A percentile compares a stretch with the other conserved stretches of the same genome.
Conservation (phyloP, 2,888 invertebrate genomes). For the Ochropacha duplaris region DNA sequence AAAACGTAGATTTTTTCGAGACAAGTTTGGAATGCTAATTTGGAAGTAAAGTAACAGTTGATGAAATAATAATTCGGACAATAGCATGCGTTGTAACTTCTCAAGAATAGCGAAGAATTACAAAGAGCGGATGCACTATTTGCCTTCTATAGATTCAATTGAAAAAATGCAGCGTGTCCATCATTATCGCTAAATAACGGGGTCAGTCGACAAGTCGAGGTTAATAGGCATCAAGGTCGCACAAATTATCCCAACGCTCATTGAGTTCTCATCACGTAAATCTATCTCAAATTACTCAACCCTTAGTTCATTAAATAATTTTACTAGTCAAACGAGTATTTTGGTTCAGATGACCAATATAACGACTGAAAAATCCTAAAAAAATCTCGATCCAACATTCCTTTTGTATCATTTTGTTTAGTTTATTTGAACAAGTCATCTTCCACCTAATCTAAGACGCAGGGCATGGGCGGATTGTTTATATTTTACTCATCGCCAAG, state of each 20-base stretch:
- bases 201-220: constrained; percentile 48
- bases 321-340: not conserved
- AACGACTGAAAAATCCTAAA: not conserved
- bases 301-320: not conserved
- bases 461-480: not conserved
- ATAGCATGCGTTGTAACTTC: not conserved
- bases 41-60: constrained; percentile 22
- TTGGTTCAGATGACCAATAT: not conserved
- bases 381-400: not conserved
- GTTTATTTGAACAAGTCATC: not conserved
- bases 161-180: constrained; percentile 50
- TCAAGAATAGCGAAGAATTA: not conserved
- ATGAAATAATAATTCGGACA: constrained; percentile 32
- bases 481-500: not conserved
- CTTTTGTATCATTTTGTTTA: not conserved
- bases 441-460: not conserved
- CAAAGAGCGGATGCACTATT: constrained; percentile 24
- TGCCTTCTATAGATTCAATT: constrained; percentile 43
- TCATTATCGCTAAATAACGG: constrained; percentile 50
- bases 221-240: constrained; percentile 56
- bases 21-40: constrained; percentile 35
- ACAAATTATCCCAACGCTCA: constrained; percentile 29
- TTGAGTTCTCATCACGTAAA: constrained; percentile 22
- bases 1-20: constrained; percentile 43
- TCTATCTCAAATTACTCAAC: constrained; percentile 10